Conservation (phyloP, 1,140 invertebrate genomes). For the Meteorus sp. region DNA sequence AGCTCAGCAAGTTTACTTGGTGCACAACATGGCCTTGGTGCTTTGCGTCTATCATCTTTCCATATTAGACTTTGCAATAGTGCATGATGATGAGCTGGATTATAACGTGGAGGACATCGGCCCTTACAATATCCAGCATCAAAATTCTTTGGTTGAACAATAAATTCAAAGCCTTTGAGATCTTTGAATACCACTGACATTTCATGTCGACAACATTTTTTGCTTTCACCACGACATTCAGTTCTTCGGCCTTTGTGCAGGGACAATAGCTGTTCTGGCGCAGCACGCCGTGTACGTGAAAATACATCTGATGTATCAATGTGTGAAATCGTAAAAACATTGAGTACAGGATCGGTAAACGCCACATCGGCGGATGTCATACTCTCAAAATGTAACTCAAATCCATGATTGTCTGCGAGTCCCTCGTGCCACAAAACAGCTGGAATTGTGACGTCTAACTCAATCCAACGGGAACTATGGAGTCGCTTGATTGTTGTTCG, state of each 20-base stretch:
- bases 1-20: slow-evolving; percentile 70
- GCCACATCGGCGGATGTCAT: slow-evolving; percentile 37
- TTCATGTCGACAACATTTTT: slow-evolving; percentile 68
- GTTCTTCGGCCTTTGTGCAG: slow-evolving; percentile 52
- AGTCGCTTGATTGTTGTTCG: slow-evolving; percentile 7
- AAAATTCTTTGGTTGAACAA: slow-evolving; percentile 71
- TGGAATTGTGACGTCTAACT: slow-evolving; percentile 61
- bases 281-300: slow-evolving; percentile 32
- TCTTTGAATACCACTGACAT: slow-evolving; percentile 70
- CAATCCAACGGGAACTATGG: slow-evolving; percentile 54
- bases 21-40: slow-evolving; percentile 72
- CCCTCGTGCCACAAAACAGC: slow-evolving; percentile 57
- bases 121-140: slow-evolving; percentile 76
- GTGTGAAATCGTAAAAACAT: slow-evolving; percentile 50
- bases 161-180: slow-evolving; percentile 70
- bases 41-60: slow-evolving; percentile 62
- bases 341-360: slow-evolving; percentile 43
- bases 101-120: slow-evolving; percentile 69
- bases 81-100: slow-evolving; percentile 73
- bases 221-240: slow-evolving; percentile 58
- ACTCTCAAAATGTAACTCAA: slow-evolving; percentile 55
- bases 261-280: slow-evolving; percentile 44
- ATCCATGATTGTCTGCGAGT: slow-evolving; percentile 52
- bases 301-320: background rate
- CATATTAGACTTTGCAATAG: slow-evolving; percentile 71